A percentile compares a stretch with the other conserved stretches of the same genome.
Conservation (phyloP, 2,888 invertebrate species). For the Ecliptopera silaceata region DNA sequence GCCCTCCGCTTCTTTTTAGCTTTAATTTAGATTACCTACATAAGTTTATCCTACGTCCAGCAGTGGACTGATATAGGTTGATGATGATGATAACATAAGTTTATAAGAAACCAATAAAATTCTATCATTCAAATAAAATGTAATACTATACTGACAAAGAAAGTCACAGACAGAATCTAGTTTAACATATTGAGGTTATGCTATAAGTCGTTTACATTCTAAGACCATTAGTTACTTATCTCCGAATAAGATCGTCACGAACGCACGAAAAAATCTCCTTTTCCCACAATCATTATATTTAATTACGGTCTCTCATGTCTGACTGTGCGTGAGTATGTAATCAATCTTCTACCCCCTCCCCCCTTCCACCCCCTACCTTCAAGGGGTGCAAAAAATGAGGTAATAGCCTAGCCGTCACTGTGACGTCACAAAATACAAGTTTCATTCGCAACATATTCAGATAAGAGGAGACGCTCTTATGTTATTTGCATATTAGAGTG, state of each 20-base stretch:
- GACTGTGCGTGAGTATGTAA: constrained; percentile 59
- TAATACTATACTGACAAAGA: too few species aligned
- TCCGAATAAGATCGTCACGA: constrained; percentile 26
- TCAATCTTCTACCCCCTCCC: constrained; percentile 53
- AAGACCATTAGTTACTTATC: neutral
- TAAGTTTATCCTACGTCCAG: too few species aligned
- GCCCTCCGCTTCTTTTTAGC: too few species aligned
- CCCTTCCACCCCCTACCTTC: constrained; percentile 12
- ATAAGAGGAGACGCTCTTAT: neutral
- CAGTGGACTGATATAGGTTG: too few species aligned
- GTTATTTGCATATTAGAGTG: neutral
- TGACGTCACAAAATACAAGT: constrained; percentile 24
- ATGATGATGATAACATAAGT: too few species aligned
- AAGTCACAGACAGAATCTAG: too few species aligned
- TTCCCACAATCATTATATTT: constrained; percentile 61
- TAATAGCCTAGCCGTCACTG: constrained; percentile 39
- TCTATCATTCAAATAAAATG: too few species aligned
- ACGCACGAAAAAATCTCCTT: constrained; percentile 37
- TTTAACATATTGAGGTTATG: too few species aligned
- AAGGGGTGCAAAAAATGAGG: constrained; percentile 43
- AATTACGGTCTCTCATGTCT: constrained; percentile 63
- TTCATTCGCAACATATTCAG: constrained; percentile 12
- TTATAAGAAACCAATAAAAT: too few species aligned
- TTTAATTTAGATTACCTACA: too few species aligned
- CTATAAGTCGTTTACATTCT: neutral